Base-by-base conservation (phyloP, 2,888 invertebrate species). In the Anoplius nigerrimus region DNA sequence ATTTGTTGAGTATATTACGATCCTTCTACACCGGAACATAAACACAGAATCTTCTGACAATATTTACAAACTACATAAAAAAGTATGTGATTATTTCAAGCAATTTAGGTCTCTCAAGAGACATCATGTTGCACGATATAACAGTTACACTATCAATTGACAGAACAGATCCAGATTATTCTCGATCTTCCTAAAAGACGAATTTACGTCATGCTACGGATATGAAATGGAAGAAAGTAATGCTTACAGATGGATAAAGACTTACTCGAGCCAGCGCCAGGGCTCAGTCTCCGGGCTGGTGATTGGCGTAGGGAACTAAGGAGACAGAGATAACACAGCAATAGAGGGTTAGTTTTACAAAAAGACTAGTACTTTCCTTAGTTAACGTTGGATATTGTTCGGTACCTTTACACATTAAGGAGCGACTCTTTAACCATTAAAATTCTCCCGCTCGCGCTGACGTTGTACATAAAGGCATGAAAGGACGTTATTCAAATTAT, bases 211-310 rank as follows among this genome's bases (percentile, higher is more conserved):
- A 79, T 78, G 74, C 76, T 74, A 81, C 66, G 71, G 53, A 80
- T 63, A 74, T 63, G 74, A 78, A 71, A 76, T 72, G 74, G 69
- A 74, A 75, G 76, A 75, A 79, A 82, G 70, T 77, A 83, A 79
- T 78, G 82, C 79, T 80, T 81, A 82, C 82, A 78, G 77, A 80
- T 82, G 72, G 71, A 66, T 76, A 76, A 82, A 84, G 90, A 94
- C 93, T 94, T 94, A 94, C 93, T 93, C 93, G 92, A 95, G 94
- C 95, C 95, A 95, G 91, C 94, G 95, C 95, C 95, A 95, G 89
- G 95, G 94, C 92, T 95, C 95, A 90, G 93, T 93, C 91, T 95
- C 95, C 92, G 95, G 95, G 90, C 94, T 94, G 91, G 94, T 94
- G 92, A 93, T 93, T 89, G 95, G 95, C 92, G 95, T 95, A 89